Conservation (phyloP, 2,113 vertebrate species). For the Paralichthys olivaceus region DNA sequence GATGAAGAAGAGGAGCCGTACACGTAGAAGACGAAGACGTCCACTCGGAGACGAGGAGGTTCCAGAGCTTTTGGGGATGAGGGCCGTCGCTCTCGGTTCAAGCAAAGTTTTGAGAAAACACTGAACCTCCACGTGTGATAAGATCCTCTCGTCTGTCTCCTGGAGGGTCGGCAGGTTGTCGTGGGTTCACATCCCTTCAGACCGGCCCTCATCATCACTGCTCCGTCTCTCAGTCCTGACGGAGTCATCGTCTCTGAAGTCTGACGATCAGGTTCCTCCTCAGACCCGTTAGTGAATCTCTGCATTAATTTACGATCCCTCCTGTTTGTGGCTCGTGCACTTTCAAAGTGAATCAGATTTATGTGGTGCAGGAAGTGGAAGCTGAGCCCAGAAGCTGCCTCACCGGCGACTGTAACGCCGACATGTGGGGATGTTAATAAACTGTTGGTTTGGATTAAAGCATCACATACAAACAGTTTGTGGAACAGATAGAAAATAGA, state of each 20-base stretch:
- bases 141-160: slow-evolving; percentile 1
- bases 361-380: slow-evolving; percentile 7
- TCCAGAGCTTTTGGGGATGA: too few relatives aligned
- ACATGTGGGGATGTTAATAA: background rate
- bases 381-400: slow-evolving; percentile 21
- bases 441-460: background rate
- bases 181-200: slow-evolving; percentile 12
- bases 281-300: background rate
- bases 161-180: background rate
- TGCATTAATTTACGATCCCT: too few relatives aligned
- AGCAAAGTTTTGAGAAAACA: too few relatives aligned
- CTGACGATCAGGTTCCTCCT: slow-evolving; percentile 23
- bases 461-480: background rate
- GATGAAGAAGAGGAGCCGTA: too few relatives aligned
- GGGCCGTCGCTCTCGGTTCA: too few relatives aligned
- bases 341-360: slow-evolving; percentile 23
- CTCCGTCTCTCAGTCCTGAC: slow-evolving; percentile 4
- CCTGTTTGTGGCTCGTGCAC: too few relatives aligned
- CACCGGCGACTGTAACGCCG: background rate
- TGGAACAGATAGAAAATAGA: background rate
- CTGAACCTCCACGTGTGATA: background rate
- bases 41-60: too few relatives aligned
- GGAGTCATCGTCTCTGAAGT: background rate
- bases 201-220: too few relatives aligned
- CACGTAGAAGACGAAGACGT: too few relatives aligned